Conservation (phyloP, 1,140 invertebrate genomes). For the Aphelenchoides fujianensis region DNA sequence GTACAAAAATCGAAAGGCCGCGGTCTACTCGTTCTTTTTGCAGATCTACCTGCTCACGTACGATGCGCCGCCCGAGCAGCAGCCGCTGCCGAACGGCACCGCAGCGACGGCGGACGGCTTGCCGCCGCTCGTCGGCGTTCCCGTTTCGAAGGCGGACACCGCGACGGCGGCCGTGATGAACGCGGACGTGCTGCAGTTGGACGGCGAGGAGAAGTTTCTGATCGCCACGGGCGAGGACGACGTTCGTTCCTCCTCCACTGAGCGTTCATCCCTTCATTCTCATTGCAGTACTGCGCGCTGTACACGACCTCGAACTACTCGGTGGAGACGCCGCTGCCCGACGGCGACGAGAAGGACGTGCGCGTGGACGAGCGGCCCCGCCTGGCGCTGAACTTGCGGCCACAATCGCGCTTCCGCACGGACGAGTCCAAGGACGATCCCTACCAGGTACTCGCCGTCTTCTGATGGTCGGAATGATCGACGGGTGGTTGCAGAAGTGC, state of each 20-base stretch:
- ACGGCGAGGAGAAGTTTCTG: not conserved
- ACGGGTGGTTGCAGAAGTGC: slow-evolving; percentile 64
- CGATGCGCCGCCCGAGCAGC: slow-evolving; percentile 3
- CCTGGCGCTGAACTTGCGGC: slow-evolving; percentile 2
- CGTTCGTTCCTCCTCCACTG: not conserved
- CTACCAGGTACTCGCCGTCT: slow-evolving; percentile 12
- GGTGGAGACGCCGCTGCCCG: not conserved
- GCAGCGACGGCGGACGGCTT: not conserved
- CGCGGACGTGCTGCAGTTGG: not conserved
- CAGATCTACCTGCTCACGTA: slow-evolving; percentile 27
- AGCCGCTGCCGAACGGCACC: no score
- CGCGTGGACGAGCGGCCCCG: not conserved
- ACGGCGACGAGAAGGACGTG: slow-evolving; percentile 6
- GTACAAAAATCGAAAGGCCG: no score
- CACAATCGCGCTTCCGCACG: not conserved
- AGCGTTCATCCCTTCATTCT: not conserved
- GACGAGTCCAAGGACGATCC: slow-evolving; percentile 1
- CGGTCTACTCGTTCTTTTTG: no score
- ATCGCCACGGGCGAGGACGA: not conserved
- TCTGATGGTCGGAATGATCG: not conserved
- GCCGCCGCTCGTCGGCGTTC: not conserved
- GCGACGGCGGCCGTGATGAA: not conserved
- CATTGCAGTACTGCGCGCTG: slow-evolving; percentile 5
- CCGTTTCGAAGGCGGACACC: not conserved
- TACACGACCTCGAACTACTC: not conserved